Percentiles rank a stretch among this genome's conserved stretches.
Conservation (phyloP, 2,888 invertebrate genomes). For the Synergus umbraculus region DNA sequence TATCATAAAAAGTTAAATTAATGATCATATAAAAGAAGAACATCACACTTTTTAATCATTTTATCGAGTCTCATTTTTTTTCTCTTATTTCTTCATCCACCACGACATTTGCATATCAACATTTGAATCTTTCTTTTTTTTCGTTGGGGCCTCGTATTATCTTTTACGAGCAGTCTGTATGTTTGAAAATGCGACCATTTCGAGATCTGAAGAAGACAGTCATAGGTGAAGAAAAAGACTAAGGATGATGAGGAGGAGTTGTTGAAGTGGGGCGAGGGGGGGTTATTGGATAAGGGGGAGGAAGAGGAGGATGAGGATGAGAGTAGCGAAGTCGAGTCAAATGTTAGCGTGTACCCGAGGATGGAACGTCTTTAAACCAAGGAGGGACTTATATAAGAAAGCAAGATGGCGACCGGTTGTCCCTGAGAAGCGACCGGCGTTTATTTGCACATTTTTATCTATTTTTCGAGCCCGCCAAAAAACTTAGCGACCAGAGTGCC, state of each 20-base stretch:
- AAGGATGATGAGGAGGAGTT: conserved; percentile 29
- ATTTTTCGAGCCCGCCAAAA: conserved; percentile 69
- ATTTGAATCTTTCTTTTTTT: conserved; percentile 15
- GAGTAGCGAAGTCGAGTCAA: conserved; percentile 17
- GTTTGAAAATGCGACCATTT: conserved; percentile 34
- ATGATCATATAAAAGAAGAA: neutral
- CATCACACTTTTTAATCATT: neutral
- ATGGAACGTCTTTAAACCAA: conserved; percentile 53
- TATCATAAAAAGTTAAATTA: neutral
- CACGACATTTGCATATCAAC: conserved; percentile 6
- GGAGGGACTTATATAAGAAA: conserved; percentile 76
- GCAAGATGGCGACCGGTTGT: conserved; percentile 76
- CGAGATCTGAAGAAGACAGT: conserved; percentile 34
- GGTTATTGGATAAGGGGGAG: conserved; percentile 32
- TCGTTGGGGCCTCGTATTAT: conserved; percentile 38
- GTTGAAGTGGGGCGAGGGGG: conserved; percentile 8
- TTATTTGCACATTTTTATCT: conserved; percentile 77
- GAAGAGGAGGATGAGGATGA: conserved; percentile 29
- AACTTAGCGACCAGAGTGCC: conserved; percentile 49
- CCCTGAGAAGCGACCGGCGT: conserved; percentile 74
- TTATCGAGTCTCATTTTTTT: neutral
- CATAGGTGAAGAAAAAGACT: conserved; percentile 29
- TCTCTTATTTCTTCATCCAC: neutral
- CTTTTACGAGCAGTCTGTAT: conserved; percentile 44
- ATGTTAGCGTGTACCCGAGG: conserved; percentile 32